phyloP scores from a whole-genome alignment of 1,140 invertebrate genomes.

The Metaphire vulgaris region DNA sequence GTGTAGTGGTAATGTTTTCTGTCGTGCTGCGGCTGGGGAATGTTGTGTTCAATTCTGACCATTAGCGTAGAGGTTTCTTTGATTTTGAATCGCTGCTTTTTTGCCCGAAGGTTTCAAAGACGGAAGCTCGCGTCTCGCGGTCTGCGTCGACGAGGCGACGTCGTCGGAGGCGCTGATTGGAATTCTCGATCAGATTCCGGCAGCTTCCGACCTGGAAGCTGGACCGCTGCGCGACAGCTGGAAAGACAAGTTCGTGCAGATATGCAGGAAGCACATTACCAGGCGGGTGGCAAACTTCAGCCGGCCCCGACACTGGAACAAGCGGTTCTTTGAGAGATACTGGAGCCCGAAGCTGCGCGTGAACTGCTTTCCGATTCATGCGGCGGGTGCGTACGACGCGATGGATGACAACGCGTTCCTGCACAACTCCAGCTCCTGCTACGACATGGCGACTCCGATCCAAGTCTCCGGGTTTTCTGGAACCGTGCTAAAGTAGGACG shows the following conservation, averaged over 20 bases:
- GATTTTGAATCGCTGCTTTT: no score
- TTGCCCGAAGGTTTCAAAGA: not conserved
- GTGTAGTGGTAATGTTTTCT: not conserved
- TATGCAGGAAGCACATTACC: not conserved
- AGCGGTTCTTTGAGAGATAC: not conserved
- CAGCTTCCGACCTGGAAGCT: not conserved
- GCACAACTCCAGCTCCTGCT: not conserved
- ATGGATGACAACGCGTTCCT: not conserved
- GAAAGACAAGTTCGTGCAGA: no score
- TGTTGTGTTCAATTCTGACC: no score
- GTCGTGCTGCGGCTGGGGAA: no score
- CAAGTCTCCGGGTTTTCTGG: not conserved
- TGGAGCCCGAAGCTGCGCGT: not conserved
- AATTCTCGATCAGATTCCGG: not conserved
- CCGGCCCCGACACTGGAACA: not conserved
- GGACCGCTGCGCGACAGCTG: not conserved
- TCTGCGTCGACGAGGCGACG: not conserved
- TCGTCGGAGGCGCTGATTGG: not conserved
- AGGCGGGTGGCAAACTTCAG: not conserved
- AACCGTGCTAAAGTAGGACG: not conserved
- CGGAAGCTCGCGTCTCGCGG: not conserved
- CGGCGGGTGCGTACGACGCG: not conserved
- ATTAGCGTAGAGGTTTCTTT: no score
- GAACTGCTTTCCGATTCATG: not conserved
- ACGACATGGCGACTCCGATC: not conserved